Evolutionary conservation across 2,113 vertebrate genomes (phyloP).

Genomic region (Zeus faber): DNA sequence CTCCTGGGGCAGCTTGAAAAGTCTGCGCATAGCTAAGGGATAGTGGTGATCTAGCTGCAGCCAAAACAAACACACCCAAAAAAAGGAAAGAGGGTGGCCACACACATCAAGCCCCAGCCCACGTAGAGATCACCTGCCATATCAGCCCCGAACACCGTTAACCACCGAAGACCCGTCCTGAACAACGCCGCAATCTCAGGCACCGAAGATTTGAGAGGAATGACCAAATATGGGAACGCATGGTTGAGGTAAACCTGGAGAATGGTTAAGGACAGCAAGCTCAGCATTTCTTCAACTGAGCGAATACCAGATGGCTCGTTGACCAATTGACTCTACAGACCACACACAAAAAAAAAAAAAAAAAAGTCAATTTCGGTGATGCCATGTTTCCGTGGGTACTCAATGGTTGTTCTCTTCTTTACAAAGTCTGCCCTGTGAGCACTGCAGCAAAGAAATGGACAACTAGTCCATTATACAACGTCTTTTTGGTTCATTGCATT

Average conservation of each 20-base stretch:
- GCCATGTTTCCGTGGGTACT: conserved; percentile 45
- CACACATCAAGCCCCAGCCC: conserved; percentile 21
- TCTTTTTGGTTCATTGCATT: background rate
- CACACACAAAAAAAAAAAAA: no score
- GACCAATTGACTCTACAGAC: no score
- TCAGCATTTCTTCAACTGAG: background rate
- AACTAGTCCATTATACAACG: background rate
- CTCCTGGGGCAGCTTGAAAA: no score
- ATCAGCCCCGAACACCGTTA: conserved; percentile 26
- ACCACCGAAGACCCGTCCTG: conserved; percentile 6
- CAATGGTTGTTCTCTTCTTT: conserved; percentile 19
- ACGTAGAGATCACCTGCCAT: conserved; percentile 2
- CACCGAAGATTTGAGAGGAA: no score
- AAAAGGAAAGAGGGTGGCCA: conserved; percentile 5
- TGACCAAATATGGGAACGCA: no score
- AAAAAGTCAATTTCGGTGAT: conserved; percentile 11
- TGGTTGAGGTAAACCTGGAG: no score
- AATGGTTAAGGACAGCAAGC: background rate
- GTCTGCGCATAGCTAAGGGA: conserved; percentile 18
- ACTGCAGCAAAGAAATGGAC: no score
- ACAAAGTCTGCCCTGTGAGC: conserved; percentile 31
- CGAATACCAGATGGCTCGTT: no score
- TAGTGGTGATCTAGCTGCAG: background rate
- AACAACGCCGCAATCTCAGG: conserved; percentile 4
- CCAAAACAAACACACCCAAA: background rate